Evolutionary conservation across 2,797 vertebrate species (phyloP).

Genomic region (Fundulus diaphanus): DNA sequence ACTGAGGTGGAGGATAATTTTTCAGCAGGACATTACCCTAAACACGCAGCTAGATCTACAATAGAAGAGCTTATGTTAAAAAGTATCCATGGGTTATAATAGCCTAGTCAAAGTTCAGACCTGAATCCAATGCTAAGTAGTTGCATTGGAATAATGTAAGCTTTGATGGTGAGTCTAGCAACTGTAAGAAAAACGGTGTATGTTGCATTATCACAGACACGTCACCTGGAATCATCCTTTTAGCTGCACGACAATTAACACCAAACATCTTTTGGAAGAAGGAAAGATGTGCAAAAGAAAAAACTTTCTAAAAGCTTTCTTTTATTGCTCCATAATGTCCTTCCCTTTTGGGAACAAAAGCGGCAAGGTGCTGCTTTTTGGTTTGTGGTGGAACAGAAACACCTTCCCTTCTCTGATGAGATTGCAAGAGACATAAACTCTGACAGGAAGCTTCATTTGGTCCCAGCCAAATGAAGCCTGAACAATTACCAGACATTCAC

Average conservation of each 20-base stretch:
- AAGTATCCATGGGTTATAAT: no score
- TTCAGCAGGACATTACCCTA: no score
- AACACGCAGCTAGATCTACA: no score
- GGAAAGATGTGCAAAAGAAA: constrained; percentile 11
- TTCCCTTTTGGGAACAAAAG: constrained; percentile 36
- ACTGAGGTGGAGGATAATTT: no score
- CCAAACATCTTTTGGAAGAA: constrained; percentile 31
- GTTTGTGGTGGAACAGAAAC: constrained; percentile 50
- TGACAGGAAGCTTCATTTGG: constrained; percentile 56
- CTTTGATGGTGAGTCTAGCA: background rate
- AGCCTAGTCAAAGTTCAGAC: no score
- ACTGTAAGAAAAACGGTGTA: background rate
- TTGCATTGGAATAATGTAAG: constrained; percentile 6
- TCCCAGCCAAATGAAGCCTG: constrained; percentile 58
- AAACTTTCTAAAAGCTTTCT: constrained; percentile 33
- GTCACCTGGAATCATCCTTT: constrained; percentile 20
- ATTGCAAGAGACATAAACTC: constrained; percentile 61
- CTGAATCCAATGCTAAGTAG: no score
- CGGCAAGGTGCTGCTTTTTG: constrained; percentile 49
- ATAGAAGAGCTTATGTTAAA: no score
- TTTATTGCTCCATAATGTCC: constrained; percentile 47
- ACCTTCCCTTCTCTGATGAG: constrained; percentile 52
- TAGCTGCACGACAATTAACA: constrained; percentile 23
- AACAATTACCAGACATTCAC: constrained; percentile 52
- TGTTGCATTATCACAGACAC: constrained; percentile 24